Conservation (phyloP, 1,140 invertebrate species). For the Atta cephalotes region DNA sequence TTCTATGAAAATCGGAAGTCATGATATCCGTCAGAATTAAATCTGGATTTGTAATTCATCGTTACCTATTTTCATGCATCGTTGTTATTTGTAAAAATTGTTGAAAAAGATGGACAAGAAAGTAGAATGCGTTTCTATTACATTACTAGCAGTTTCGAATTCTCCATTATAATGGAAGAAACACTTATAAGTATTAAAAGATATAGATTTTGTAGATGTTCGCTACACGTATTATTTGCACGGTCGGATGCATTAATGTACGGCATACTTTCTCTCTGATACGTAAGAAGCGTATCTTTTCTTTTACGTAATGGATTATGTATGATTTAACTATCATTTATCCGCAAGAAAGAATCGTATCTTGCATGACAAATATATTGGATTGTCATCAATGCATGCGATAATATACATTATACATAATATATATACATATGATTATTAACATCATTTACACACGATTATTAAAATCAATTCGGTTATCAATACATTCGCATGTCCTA, state of each 20-base stretch:
- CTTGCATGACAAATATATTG: neutral
- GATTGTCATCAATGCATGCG: neutral
- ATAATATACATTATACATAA: neutral
- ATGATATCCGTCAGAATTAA: neutral
- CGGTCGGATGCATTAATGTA: neutral
- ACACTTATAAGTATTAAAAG: neutral
- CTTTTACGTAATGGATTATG: neutral
- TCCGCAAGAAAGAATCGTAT: neutral
- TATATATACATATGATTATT: neutral
- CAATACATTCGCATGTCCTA: neutral
- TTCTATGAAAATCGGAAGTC: neutral
- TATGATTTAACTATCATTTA: neutral
- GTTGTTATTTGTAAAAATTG: conserved; percentile 31
- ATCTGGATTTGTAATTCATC: neutral
- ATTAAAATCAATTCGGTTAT: neutral
- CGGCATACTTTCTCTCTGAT: neutral
- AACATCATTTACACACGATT: neutral
- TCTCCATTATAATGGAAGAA: neutral
- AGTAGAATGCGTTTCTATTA: conserved; percentile 2
- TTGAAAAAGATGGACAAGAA: neutral
- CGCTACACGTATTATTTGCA: neutral
- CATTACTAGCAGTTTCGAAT: neutral
- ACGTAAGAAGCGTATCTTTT: neutral
- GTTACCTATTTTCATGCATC: neutral
- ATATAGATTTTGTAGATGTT: neutral